phyloP scores from a whole-genome alignment of 1,140 invertebrate species.

The Procambarus virginalis region DNA sequence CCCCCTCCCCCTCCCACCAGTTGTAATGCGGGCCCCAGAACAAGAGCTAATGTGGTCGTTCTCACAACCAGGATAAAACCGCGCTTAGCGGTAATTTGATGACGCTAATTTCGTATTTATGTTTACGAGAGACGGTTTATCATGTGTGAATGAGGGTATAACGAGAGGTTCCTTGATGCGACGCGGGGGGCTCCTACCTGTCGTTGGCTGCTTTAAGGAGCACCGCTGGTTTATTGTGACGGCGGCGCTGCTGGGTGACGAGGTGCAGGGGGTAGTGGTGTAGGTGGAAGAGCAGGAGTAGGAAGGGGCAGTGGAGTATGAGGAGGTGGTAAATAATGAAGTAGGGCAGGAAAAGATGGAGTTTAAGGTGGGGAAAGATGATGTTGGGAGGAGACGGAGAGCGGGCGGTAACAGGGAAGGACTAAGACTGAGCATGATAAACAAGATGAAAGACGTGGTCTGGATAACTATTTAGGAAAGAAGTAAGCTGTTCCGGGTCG shows the following conservation, averaged over 20 bases:
- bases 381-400: too few species aligned
- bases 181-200: not conserved
- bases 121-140: slow-evolving; percentile 35
- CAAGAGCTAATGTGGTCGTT: slow-evolving; percentile 19
- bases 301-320: not conserved
- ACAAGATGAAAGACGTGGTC: too few species aligned
- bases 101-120: slow-evolving; percentile 44
- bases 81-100: slow-evolving; percentile 40
- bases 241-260: too few species aligned
- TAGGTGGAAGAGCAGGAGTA: not conserved
- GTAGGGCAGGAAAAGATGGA: too few species aligned
- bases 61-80: slow-evolving; percentile 15
- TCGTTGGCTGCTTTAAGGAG: not conserved
- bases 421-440: too few species aligned
- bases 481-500: too few species aligned
- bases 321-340: too few species aligned
- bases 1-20: not conserved
- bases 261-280: not conserved
- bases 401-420: too few species aligned
- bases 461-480: too few species aligned
- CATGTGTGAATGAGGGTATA: slow-evolving; percentile 22
- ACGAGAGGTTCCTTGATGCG: slow-evolving; percentile 3
- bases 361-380: too few species aligned
- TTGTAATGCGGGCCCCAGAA: not conserved
- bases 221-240: not conserved